These are phyloP conservation scores for Ascaphus truei DNA, from an alignment of 2,113 vertebrate genomes.

Conservation along the genomic window DNA sequence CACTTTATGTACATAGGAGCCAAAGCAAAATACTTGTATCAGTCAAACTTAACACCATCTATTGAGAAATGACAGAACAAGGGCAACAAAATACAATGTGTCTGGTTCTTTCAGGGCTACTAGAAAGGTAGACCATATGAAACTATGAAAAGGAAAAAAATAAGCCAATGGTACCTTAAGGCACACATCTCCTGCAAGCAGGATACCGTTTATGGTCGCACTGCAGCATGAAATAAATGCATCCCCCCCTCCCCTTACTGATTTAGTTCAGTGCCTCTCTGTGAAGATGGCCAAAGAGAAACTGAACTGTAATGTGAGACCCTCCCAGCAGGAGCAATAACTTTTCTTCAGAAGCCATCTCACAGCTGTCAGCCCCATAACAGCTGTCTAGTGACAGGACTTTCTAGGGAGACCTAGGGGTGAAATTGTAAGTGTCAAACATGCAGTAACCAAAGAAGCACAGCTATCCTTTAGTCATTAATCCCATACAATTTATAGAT, in stretches of 20 bases:
- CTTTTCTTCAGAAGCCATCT: neutral
- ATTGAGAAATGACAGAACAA: too few relatives aligned
- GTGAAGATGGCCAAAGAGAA: neutral
- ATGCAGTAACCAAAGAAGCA: neutral
- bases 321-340: neutral
- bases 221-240: neutral
- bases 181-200: neutral
- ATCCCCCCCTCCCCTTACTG: neutral
- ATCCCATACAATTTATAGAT: neutral
- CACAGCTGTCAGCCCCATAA: neutral
- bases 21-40: too few relatives aligned
- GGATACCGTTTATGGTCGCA: neutral
- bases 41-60: too few relatives aligned
- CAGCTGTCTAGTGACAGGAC: slow-evolving; percentile 2
- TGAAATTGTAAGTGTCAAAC: neutral
- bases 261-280: neutral
- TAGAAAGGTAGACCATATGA: too few relatives aligned
- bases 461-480: neutral
- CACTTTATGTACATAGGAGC: too few relatives aligned
- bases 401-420: neutral
- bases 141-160: too few relatives aligned
- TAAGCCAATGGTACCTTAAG: too few relatives aligned
- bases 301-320: neutral
- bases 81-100: too few relatives aligned
- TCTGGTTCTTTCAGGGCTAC: too few relatives aligned